phyloP scores from a whole-genome alignment of 2,113 vertebrate genomes.

The Centrocercus urophasianus region DNA sequence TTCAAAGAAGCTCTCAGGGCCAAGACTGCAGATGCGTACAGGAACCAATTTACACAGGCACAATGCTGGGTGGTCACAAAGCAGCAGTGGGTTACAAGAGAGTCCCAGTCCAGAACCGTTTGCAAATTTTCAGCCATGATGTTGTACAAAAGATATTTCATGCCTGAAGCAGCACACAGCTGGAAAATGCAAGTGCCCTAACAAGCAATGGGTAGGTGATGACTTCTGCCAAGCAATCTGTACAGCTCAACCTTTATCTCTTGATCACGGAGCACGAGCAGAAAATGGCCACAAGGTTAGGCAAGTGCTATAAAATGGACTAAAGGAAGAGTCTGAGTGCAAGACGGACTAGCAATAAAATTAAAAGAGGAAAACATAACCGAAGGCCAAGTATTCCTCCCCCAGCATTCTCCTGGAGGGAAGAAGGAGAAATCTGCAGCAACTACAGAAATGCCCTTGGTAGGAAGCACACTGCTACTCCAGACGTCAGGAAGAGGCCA shows the following conservation, averaged over 20 bases:
- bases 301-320: neutral
- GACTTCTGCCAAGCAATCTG: neutral
- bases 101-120: neutral
- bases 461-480: neutral
- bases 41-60: neutral
- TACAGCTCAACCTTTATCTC: neutral
- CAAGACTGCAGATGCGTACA: neutral
- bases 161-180: neutral
- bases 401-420: neutral
- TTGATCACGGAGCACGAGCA: neutral
- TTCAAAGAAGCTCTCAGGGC: neutral
- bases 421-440: neutral
- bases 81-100: neutral
- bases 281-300: neutral
- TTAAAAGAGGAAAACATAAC: neutral
- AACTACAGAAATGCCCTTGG: neutral
- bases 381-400: neutral
- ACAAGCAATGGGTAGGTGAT: neutral
- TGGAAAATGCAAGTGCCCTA: neutral
- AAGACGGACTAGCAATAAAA: neutral
- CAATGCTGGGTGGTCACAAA: neutral
- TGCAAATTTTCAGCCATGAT: accelerated
- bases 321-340: neutral
- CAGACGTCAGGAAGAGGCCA: neutral
- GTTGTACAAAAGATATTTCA: neutral